Percentiles rank a stretch among this genome's conserved stretches.
Conservation (phyloP, 2,113 vertebrate genomes). For the Rutilus rutilus region DNA sequence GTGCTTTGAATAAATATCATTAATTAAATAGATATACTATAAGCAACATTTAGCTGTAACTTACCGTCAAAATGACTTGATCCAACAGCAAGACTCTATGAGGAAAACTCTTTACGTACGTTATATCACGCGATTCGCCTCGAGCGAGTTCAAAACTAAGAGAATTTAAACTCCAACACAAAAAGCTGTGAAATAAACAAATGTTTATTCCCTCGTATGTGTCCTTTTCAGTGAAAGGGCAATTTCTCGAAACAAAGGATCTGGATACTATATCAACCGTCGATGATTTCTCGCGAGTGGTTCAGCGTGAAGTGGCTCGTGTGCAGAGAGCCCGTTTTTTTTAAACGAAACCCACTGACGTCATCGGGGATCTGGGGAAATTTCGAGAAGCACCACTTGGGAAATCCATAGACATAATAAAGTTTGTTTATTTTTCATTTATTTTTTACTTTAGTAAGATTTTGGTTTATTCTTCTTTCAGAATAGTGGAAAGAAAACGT, state of each 20-base stretch:
- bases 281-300: not conserved
- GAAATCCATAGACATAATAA: too few relatives aligned
- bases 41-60: not conserved
- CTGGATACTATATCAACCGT: not conserved
- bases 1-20: not conserved
- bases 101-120: not conserved
- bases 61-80: not conserved
- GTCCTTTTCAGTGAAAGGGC: too few relatives aligned
- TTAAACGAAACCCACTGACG: not conserved
- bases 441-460: too few relatives aligned
- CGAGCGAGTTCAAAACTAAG: not conserved
- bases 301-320: slow-evolving; percentile 1
- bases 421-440: too few relatives aligned
- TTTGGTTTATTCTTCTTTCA: too few relatives aligned
- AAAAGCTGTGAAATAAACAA: not conserved
- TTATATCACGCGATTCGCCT: not conserved
- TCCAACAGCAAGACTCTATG: not conserved
- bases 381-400: too few relatives aligned
- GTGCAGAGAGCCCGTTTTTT: not conserved
- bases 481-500: too few relatives aligned
- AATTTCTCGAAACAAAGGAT: not conserved
- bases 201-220: not conserved
- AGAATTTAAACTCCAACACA: not conserved
- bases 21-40: not conserved
- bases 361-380: not conserved